Evolutionary conservation across 2,888 invertebrate species (phyloP), one percentile per base, ranked within the genome.

Genomic region (Pristionchus arcanus): DNA sequence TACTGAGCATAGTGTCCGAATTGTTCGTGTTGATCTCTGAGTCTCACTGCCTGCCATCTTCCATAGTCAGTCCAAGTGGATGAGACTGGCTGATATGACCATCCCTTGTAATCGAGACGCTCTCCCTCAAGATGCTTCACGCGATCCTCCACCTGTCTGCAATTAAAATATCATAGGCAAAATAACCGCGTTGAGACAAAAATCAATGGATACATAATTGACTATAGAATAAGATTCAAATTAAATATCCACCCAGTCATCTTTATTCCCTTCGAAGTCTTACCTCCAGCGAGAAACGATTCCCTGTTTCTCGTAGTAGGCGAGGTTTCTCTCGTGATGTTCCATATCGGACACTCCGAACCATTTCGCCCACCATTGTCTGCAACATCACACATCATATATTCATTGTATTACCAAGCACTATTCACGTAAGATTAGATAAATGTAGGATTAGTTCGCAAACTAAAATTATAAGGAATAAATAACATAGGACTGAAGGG

Each of bases 21-120:
- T 85, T 92, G 91, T 91, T 94, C 94, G 89, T 94, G 94, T 90
- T 93, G 92, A 90, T 94, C 92, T 90, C 92, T 91, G 90, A 92
- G 90, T 28, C 93, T 91, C 59, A 93, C 87, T 34, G 92, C 93
- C 66, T 93, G 93, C 92, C 92, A 92, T 90, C 94, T 91, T 34
- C 93, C 92, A 86, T 92, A 92, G 81, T 94, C 94, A 87, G 94
- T 91, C 94, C 94, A 94, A 77, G 92, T 90, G 66, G 94, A 91
- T 31, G 94, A 93, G n/a, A 94, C 93, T 77, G 94, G 94, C 90
- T 93, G 92, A 89, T 94, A 94, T 90, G 91, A 92, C 92, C 92
- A 94, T 42, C 92, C 94, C 91, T 94, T 94, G 91, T 94, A 94
- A 90, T 94, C 94, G 93, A 94, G 94, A 87, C 94, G 92, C 90